Percentiles rank a stretch among this genome's conserved stretches.
phyloP scores from a whole-genome alignment of 2,797 vertebrate species.

The Setipinna tenuifilis region DNA sequence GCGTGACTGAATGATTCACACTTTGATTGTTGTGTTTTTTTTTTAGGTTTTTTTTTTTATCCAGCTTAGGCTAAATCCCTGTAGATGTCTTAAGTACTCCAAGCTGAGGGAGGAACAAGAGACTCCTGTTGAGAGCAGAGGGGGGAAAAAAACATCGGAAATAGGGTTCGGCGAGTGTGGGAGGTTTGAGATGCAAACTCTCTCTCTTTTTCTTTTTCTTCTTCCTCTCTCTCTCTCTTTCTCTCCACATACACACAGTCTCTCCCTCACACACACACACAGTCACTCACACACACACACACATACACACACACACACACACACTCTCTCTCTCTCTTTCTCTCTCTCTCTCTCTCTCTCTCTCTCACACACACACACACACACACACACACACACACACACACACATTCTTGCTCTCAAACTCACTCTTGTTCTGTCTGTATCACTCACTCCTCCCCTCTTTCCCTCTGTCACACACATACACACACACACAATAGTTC shows the following conservation, averaged over 20 bases:
- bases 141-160: not conserved
- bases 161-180: not conserved
- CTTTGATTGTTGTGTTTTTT: not conserved
- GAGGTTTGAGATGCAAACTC: not conserved
- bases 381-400: no score
- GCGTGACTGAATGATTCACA: conserved; percentile 4
- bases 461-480: no score
- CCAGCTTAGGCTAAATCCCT: not conserved
- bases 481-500: no score
- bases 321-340: not conserved
- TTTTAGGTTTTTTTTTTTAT: not conserved
- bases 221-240: no score
- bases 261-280: no score
- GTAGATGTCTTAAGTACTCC: not conserved
- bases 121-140: not conserved
- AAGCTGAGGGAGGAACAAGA: not conserved
- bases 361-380: no score
- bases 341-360: no score
- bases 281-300: not conserved
- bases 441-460: no score
- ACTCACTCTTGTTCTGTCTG: no score
- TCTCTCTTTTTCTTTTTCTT: no score
- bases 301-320: not conserved
- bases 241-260: no score
- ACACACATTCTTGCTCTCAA: no score